Evolutionary conservation across 2,113 vertebrate genomes (phyloP).

Genomic region (Globicephala melas): DNA sequence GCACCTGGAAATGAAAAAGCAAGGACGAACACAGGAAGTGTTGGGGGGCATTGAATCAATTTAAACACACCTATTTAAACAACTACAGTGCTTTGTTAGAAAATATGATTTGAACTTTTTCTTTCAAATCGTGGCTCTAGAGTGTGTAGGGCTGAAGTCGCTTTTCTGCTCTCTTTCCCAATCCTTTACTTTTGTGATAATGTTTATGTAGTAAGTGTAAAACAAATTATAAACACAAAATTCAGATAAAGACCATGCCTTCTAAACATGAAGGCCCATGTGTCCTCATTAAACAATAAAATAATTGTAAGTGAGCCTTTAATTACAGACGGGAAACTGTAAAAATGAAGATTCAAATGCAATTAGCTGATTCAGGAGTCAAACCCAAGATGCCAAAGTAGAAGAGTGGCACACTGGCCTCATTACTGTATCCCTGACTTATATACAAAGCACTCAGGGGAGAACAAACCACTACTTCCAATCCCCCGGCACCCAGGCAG

Average conservation of each 20-base stretch:
- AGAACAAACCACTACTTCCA: not conserved
- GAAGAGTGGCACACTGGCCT: not conserved
- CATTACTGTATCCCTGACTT: not conserved
- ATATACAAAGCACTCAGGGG: not conserved
- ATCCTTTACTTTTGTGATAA: not conserved
- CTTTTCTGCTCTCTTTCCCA: not conserved
- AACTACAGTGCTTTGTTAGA: not conserved
- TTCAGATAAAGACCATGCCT: not conserved
- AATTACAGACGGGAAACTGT: not conserved
- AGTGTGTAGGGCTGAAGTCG: not conserved
- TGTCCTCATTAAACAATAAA: not conserved
- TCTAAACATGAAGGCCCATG: not conserved
- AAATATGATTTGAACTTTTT: not conserved
- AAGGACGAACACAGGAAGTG: not conserved
- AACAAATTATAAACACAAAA: not conserved
- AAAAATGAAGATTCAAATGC: not conserved
- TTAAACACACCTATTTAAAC: conserved; percentile 9
- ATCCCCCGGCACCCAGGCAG: fast-evolving
- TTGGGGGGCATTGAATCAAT: not conserved
- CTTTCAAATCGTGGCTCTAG: not conserved
- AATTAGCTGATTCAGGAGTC: not conserved
- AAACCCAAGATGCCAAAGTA: not conserved
- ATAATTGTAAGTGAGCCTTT: not conserved
- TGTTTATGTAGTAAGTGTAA: not conserved
- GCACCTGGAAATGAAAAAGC: not conserved